Base-by-base conservation (phyloP, 2,797 vertebrate species). In the Stomatorhinus walkeri region DNA sequence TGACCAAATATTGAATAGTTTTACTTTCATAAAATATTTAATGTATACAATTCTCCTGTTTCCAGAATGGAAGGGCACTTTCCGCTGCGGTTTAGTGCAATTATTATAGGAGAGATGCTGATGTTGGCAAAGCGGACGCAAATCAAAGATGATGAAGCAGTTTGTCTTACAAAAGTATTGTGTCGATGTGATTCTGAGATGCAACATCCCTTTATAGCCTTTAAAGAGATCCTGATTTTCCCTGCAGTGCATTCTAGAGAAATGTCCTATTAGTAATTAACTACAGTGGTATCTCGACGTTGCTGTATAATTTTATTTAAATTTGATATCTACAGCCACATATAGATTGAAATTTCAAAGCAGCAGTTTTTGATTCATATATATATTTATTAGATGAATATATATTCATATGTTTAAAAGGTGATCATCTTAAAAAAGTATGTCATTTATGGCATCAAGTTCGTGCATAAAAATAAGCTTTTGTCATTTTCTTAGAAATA, bases 1-100 rank as follows among this genome's bases (percentile, higher is more conserved):
- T 87, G 52, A 52, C 85, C 51, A 79, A 79, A 79, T 79, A 79
- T 79, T 79, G 72, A 79, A 79, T 79, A 46, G 72, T 46, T 43
- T 79, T 54, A 52, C 54, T 87, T 52, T 36, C 51, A 56, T 87
- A 32, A 87, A 87, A 56, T 36, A 52, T 54, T 87, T 87, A 56
- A 54, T 87, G 14, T 54, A 54, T 32, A 87, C 52, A 32, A 87
- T 19, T 12, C 72, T 79, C 72, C 72, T n/a, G 36, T 79, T 79
- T 79, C 36, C 72, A 43, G 72, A 43, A 79, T 79, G 72, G 72
- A 79, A 40, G 40, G 7, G 32, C 72, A 79, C 40, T 9, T 43
- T 46, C 19, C 8, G 19, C 40, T n/a, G 40, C 16, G 19, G 72
- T 46, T 79, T n/a, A 79, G 36, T 43, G 40, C 19, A 79, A 79